phyloP scores from a whole-genome alignment of 2,113 vertebrate genomes.

The Seriola dumerili region DNA sequence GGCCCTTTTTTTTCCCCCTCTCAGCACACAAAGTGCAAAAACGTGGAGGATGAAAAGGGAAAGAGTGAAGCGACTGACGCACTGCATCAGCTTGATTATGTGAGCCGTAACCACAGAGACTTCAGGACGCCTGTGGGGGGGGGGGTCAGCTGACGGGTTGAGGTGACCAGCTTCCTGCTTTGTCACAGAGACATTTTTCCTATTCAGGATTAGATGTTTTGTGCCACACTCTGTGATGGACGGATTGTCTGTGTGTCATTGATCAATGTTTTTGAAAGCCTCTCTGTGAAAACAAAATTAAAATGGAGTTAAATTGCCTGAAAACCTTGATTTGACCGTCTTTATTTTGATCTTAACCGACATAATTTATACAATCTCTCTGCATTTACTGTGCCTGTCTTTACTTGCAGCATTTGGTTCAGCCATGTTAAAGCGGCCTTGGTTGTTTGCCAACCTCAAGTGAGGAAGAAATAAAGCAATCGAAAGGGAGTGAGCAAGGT shows the following conservation, averaged over 20 bases:
- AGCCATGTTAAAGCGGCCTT: too few species aligned
- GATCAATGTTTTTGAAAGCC: too few species aligned
- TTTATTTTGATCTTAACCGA: neutral
- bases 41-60: conserved; percentile 32
- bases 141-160: conserved; percentile 20
- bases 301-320: too few species aligned
- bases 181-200: neutral
- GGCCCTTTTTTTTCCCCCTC: neutral
- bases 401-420: too few species aligned
- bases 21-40: conserved; percentile 17
- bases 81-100: conserved; percentile 9
- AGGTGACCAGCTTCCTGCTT: conserved; percentile 4
- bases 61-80: conserved; percentile 9
- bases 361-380: too few species aligned
- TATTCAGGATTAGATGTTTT: neutral
- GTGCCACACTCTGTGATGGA: neutral
- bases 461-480: too few species aligned
- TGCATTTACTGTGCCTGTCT: too few species aligned
- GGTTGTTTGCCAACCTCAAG: too few species aligned
- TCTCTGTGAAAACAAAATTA: too few species aligned
- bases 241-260: too few species aligned
- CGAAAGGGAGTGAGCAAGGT: too few species aligned
- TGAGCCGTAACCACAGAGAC: conserved; percentile 15
- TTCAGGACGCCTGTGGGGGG: neutral
- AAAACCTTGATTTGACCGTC: too few species aligned